Base-by-base conservation (phyloP, 1,140 invertebrate genomes). In the Muscidifurax raptorellus region DNA sequence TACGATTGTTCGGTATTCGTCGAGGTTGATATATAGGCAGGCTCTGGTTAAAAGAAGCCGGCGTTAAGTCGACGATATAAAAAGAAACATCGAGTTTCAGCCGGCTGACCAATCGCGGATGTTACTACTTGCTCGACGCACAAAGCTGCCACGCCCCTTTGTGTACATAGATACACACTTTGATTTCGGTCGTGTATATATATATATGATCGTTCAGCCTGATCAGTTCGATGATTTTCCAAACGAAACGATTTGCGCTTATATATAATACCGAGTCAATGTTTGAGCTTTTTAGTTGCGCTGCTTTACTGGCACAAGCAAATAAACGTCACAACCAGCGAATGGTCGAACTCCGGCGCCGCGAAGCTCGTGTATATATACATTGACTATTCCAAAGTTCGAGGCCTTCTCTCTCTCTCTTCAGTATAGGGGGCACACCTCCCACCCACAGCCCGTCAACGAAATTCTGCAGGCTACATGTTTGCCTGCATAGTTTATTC, bases 401-500 rank as follows among this genome's bases (percentile, higher is more conserved):
- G 52, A 59, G 22, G 52, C 52, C 52, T 59, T 59, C 52, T 59
- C 52, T 59, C 52, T 59, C 52, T 59, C 52, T 59, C 52, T 18
- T n/a, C 22, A 59, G 52, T 59, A 59, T 18, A n/a, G 22, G 18
- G 18, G 6, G 52, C 3, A 22, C 4, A n/a, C 15, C 18, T 15
- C 47, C 1, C 1, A 0, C 47, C 47, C 18, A 18, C 13, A 59
- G 18, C 18, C 27, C 76, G 76, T 80, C 66, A 71, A 69, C 78
- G 78, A 69, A 80, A 80, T 80, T 80, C 78, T 71, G n/a, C 66
- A 25, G n/a, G 32, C 36, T 78, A 74, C 36, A 74, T 74, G 36
- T 74, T 82, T 76, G 32, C 59, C 44, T 32, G 67, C 76, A 84
- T 79, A 84, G 75, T 84, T 84, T 79, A 84, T 84, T 79, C 82